A percentile compares a stretch with the other conserved stretches of the same genome.
These are phyloP conservation scores for Hylia prasina DNA, from an alignment of 2,113 vertebrate species.

Conservation along the genomic window DNA sequence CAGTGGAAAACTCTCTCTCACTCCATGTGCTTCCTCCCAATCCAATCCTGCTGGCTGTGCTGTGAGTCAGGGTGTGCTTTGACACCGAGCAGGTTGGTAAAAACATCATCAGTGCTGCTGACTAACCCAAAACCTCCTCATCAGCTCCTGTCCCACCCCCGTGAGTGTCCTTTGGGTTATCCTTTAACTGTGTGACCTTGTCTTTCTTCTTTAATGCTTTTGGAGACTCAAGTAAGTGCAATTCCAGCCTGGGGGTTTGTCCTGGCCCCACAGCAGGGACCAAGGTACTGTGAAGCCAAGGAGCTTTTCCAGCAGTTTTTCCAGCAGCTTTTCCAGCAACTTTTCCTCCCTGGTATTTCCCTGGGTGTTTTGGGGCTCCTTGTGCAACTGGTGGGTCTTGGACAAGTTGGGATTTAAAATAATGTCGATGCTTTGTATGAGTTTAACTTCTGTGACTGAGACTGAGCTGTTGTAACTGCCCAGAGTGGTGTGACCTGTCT, in stretches of 20 bases:
- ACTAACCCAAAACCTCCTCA: not conserved
- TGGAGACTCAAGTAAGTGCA: slow-evolving; percentile 55
- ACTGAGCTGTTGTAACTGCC: not conserved
- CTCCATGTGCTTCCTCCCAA: not conserved
- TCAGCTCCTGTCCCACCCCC: not conserved
- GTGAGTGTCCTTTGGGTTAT: not conserved
- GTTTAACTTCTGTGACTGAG: not conserved
- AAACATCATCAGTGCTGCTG: not conserved
- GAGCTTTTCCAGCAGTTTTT: not conserved
- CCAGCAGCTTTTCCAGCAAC: not conserved
- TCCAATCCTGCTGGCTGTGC: not conserved
- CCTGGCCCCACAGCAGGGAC: not conserved
- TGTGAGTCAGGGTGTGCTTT: not conserved
- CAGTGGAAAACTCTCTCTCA: not conserved
- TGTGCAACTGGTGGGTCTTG: not conserved
- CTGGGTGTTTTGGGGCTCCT: not conserved
- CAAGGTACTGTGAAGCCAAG: not conserved
- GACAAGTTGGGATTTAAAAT: not conserved
- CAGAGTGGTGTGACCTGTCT: not conserved
- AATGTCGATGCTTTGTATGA: accelerated
- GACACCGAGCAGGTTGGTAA: slow-evolving; percentile 45
- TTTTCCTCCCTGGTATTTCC: not conserved
- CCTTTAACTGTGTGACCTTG: not conserved
- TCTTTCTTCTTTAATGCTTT: slow-evolving; percentile 46
- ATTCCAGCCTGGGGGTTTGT: not conserved